phyloP scores from a whole-genome alignment of 2,888 invertebrate genomes.

The Agrotis exclamationis region DNA sequence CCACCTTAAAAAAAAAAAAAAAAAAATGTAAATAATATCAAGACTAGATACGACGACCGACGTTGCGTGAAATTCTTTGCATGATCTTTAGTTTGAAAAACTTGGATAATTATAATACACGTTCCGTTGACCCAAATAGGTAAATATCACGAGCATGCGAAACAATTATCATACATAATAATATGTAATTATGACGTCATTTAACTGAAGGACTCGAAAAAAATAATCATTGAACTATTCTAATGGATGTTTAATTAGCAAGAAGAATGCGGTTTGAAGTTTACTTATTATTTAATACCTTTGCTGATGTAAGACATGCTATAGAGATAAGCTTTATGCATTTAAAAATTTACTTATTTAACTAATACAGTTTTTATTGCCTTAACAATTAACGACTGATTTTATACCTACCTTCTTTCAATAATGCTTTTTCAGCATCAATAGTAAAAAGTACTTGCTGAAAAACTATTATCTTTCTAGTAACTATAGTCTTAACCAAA shows the following conservation, averaged over 20 bases:
- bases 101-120: slow-evolving; percentile 13
- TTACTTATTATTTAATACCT: slow-evolving; percentile 47
- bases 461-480: too few species aligned
- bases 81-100: slow-evolving; percentile 5
- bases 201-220: slow-evolving; percentile 15
- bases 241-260: slow-evolving; percentile 45
- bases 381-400: too few species aligned
- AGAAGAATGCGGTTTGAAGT: slow-evolving; percentile 37
- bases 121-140: slow-evolving; percentile 25
- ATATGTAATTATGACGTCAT: slow-evolving; percentile 26
- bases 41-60: neutral
- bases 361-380: too few species aligned
- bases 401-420: too few species aligned
- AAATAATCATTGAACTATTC: slow-evolving; percentile 27
- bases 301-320: slow-evolving; percentile 17
- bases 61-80: slow-evolving; percentile 10
- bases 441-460: too few species aligned
- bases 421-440: too few species aligned
- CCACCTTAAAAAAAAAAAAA: too few species aligned
- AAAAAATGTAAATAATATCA: too few species aligned
- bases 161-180: slow-evolving; percentile 26
- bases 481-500: too few species aligned
- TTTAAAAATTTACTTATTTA: neutral
- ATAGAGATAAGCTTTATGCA: slow-evolving; percentile 1
- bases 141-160: slow-evolving; percentile 2